Conservation (phyloP, 2,888 invertebrate genomes). For the Philopedon plagiatum region DNA sequence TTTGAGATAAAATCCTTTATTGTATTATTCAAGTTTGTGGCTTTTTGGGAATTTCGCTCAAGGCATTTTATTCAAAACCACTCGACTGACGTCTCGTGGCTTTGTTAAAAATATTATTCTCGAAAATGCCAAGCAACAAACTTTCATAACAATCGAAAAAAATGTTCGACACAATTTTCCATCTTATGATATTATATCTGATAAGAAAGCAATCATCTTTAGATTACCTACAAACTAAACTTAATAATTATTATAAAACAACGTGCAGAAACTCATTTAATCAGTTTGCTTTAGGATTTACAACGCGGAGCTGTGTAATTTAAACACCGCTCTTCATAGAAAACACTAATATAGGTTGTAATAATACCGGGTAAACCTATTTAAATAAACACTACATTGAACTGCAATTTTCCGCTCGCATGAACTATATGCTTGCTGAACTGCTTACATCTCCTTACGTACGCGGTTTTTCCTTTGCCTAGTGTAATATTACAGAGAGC, state of each 20-base stretch:
- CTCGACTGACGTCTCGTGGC: too few relatives aligned
- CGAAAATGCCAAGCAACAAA: too few relatives aligned
- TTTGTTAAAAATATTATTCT: too few relatives aligned
- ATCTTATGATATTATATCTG: too few relatives aligned
- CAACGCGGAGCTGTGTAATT: not conserved
- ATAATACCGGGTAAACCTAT: slow-evolving; percentile 26
- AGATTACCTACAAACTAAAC: too few relatives aligned
- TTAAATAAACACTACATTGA: slow-evolving; percentile 27
- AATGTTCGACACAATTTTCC: too few relatives aligned
- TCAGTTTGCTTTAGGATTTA: not conserved
- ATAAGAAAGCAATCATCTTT: too few relatives aligned
- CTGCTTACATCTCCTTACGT: slow-evolving; percentile 18
- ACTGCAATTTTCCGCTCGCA: slow-evolving; percentile 26
- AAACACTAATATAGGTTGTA: slow-evolving; percentile 31
- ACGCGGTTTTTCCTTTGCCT: slow-evolving; percentile 5
- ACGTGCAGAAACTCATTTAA: not conserved
- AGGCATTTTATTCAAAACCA: too few relatives aligned
- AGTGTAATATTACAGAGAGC: not conserved
- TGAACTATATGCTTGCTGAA: slow-evolving; percentile 18
- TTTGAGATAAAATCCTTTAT: too few relatives aligned
- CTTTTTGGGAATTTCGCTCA: too few relatives aligned
- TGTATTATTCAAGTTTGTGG: too few relatives aligned
- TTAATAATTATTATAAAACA: not conserved
- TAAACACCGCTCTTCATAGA: slow-evolving; percentile 5
- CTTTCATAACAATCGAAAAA: too few relatives aligned